Evolutionary conservation across 92 coral and sea anemone species (phyloP).

Genomic region (Pocillopora meandrina): DNA sequence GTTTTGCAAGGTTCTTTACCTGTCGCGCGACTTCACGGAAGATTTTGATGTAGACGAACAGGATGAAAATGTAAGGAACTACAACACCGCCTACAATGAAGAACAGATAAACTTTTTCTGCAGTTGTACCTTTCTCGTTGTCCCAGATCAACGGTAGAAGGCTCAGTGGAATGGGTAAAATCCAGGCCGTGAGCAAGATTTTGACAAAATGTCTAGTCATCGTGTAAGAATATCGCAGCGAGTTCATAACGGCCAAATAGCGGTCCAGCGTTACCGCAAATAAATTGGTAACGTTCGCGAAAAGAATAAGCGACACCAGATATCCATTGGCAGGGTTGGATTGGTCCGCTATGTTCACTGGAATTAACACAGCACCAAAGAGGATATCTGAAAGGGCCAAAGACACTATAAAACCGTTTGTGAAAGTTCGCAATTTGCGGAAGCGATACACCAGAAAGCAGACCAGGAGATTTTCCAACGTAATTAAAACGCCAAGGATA

Average conservation of each 20-base stretch:
- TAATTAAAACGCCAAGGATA: slow-evolving; percentile 65
- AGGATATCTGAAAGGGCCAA: slow-evolving; percentile 76
- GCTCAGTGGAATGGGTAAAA: slow-evolving; percentile 58
- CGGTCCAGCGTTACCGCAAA: slow-evolving; percentile 89
- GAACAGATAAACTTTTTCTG: slow-evolving; percentile 49
- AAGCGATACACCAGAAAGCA: slow-evolving; percentile 79
- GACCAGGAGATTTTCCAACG: slow-evolving; percentile 71
- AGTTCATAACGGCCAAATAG: slow-evolving; percentile 75
- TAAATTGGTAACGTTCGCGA: slow-evolving; percentile 81
- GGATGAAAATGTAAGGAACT: slow-evolving; percentile 71
- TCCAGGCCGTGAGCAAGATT: slow-evolving; percentile 68
- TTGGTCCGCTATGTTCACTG: slow-evolving; percentile 57
- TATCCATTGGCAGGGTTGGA: slow-evolving; percentile 38
- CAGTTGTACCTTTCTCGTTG: slow-evolving; percentile 8
- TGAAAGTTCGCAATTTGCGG: slow-evolving; percentile 69
- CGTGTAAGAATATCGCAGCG: slow-evolving; percentile 70
- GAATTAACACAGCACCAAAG: slow-evolving; percentile 74
- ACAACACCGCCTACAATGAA: slow-evolving; percentile 71
- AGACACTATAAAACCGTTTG: slow-evolving; percentile 80
- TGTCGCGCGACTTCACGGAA: slow-evolving; percentile 79
- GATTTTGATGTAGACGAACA: slow-evolving; percentile 74
- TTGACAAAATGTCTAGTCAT: slow-evolving; percentile 74
- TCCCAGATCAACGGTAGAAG: slow-evolving; percentile 61
- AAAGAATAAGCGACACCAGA: slow-evolving; percentile 64
- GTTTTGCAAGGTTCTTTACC: slow-evolving; percentile 64